Base-by-base conservation (phyloP, 2,797 vertebrate genomes). In the Pampus argenteus region DNA sequence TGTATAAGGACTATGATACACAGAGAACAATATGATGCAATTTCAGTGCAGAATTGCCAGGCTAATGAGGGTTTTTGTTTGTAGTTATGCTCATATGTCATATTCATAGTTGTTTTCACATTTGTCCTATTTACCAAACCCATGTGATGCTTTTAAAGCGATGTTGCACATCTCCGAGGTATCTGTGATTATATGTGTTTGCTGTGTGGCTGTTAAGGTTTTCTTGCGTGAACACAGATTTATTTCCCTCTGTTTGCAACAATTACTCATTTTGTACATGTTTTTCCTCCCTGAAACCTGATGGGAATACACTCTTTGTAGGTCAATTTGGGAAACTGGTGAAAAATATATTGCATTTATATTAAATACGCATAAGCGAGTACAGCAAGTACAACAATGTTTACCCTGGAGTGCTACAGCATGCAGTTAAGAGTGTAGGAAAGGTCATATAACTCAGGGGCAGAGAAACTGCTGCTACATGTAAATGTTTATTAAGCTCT, bases 401-500 rank as follows among this genome's bases (percentile, higher is more conserved):
- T 91, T 58, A 82, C 61, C 72, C 72, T 49, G 57, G 25, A 64
- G 80, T 81, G 34, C n/a, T 60, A 62, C 55, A 25, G 2, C 49
- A 18, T 25, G 48, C 64, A 68, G 77, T 88, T 76, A 76, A 52
- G 75, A 55, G 80, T 84, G 67, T n/a, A 61, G 73, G 71, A 93
- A 88, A 92, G 44, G 66, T 88, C 59, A 77, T 9, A 44, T 26
- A 82, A 84, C 23, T 78, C 76, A 76, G 87, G 78, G 66, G 45
- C 48, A 83, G 56, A 90, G 76, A 76, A 74, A 77, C 51, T 64
- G 64, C 59, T 63, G 52, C 47, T 6, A 44, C 49, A 51, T 69
- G 58, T 18, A 93, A 92, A 90, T 89, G 65, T 83, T 93, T 91
- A 88, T 76, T 90, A 78, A 82, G 79, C 69, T 71, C 28, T 74